A percentile compares a stretch with the other conserved stretches of the same genome.
These are phyloP conservation scores for Remorina albescens DNA, from an alignment of 2,797 vertebrate genomes.

Conservation along the genomic window DNA sequence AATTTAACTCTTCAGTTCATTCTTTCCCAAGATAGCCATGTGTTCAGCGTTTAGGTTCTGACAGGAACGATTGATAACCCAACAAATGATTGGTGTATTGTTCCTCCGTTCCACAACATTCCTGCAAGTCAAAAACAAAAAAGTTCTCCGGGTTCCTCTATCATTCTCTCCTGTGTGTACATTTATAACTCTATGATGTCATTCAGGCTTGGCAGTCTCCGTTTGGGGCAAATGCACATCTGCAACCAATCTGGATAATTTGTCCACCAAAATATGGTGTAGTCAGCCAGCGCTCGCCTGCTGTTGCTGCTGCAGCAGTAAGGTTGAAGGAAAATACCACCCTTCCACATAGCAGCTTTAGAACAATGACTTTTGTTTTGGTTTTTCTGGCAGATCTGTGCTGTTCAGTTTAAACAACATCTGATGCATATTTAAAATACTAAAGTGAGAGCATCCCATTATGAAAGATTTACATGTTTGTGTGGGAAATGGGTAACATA, in stretches of 20 bases:
- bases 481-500: conserved; percentile 72
- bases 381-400: conserved; percentile 31
- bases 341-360: conserved; percentile 27
- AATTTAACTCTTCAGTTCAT: conserved; percentile 5
- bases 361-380: conserved; percentile 34
- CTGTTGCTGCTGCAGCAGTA: conserved; percentile 55
- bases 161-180: conserved; percentile 45
- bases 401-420: conserved; percentile 57
- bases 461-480: conserved; percentile 63
- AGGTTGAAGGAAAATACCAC: conserved; percentile 59
- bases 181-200: conserved; percentile 79
- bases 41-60: background rate
- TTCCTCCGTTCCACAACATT: conserved; percentile 23
- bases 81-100: background rate
- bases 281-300: conserved; percentile 55
- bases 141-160: conserved; percentile 60
- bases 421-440: conserved; percentile 68
- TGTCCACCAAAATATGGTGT: conserved; percentile 72
- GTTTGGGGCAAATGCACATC: conserved; percentile 79
- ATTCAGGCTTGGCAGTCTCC: conserved; percentile 62
- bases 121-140: conserved; percentile 14
- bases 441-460: conserved; percentile 56
- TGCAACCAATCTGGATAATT: conserved; percentile 84
- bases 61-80: background rate
- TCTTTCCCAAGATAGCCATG: background rate